Evolutionary conservation across 92 coral and sea anemone genomes (phyloP), one percentile per base, ranked within the genome.

Genomic region (Phymanthus crucifer): DNA sequence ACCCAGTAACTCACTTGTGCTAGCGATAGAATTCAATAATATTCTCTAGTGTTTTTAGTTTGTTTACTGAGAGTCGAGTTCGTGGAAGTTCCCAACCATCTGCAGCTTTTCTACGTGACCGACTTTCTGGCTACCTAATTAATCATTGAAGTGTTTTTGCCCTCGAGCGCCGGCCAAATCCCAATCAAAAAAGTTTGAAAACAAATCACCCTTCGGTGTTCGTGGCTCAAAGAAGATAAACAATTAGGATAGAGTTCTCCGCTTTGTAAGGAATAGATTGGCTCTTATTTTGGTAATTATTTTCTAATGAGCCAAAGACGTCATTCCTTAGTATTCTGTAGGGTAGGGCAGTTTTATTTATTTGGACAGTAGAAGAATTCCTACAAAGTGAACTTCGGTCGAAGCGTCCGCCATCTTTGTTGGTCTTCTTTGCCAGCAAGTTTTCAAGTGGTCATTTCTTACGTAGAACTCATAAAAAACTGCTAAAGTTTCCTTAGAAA

Each of bases 101-200:
- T 61, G 68, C 68, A 21, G 16, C 17, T 6, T 61, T 24, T 2
- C 17, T 29, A 12, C 32, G 68, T 61, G 35, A 27, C 34, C 68
- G 68, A 61, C 68, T 24, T 61, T 26, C 68, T 24, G 68, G 35
- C 68, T 26, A 61, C 68, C 12, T 29, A 7, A 4, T 54, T 61
- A 27, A 61, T 61, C 11, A 29, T 29, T 3, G 34, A 61, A 61
- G 34, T 10, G 10, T 61, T 24, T 5, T 4, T 29, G 34, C 68
- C 68, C 68, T 61, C 68, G 68, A 61, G 68, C 68, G 68, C 34
- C 68, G 68, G 17, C 68, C 1, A 21, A 21, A 24, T 61, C 29
- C 13, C 33, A 24, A 54, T 54, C 31, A 54, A 54, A 54, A 54
- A 61, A 61, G 34, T 61, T 61, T 61, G 17, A 27, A 61, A 61